Evolutionary conservation across 2,888 invertebrate species (phyloP), one percentile per base, ranked within the genome.

Genomic region (Caenorhabditis doughertyi): DNA sequence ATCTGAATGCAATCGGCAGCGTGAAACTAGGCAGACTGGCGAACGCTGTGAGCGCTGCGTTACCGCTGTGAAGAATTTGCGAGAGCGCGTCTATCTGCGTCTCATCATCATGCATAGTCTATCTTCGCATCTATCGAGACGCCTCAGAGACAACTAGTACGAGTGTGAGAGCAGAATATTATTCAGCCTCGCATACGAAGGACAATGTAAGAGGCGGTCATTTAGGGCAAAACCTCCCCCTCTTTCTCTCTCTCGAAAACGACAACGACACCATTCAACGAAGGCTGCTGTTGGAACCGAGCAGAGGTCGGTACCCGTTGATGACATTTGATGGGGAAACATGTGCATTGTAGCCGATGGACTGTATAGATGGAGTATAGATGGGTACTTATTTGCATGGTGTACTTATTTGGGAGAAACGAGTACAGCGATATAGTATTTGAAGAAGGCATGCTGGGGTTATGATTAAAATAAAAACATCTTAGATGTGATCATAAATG

Each of bases 21-120:
- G 58, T 49, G 56, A 76, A 60, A 49, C 65, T 39, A 39, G 67
- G 60, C 51, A 39, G 58, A 21, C 60, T 65, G 74, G 8, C 35
- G 74, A 74, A 74, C 74, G 60, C 68, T 58, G n/a, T 11, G 29
- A 44, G 42, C n/a, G 25, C 25, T 60, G 55, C 60, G 65, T 13
- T 39, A 39, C 39, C 16, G 39, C 39, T 9, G 35, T 49, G 35
- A 56, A 76, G 76, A 76, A 76, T 76, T 67, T 76, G 68, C 76
- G 58, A 76, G 76, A 76, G 76, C 68, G 76, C 42, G 60, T 3
- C 11, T 47, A 42, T 51, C 60, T 67, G 29, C 60, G 76, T 60
- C 68, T 76, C 60, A 32, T n/a, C 27, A 39, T 5, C 5, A 1
- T 1, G 21, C 16, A 18, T 68, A 25, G 51, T 76, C 49, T 58